Evolutionary conservation across 2,888 invertebrate species (phyloP).

Genomic region (Apamea monoglypha): DNA sequence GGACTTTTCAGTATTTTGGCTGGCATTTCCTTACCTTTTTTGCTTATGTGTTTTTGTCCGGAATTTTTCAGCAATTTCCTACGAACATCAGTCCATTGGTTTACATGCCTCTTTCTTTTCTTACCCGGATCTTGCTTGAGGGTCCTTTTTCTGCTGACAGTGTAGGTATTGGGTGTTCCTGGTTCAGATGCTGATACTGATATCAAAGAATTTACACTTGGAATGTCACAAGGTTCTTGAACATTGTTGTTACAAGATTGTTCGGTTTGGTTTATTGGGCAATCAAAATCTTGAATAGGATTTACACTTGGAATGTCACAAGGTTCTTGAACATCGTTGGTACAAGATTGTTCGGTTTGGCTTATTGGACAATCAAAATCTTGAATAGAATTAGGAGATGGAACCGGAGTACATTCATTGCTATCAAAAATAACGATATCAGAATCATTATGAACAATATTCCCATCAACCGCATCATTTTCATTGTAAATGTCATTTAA

Average conservation of each 20-base stretch:
- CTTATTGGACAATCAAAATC: constrained; percentile 5
- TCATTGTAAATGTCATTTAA: not conserved
- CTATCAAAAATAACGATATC: constrained; percentile 17
- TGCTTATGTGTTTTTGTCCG: constrained; percentile 28
- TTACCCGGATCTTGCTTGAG: constrained; percentile 32
- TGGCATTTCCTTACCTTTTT: constrained; percentile 17
- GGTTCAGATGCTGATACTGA: constrained; percentile 9
- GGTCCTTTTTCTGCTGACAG: constrained; percentile 26
- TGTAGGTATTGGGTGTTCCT: constrained; percentile 10
- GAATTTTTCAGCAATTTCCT: constrained; percentile 36
- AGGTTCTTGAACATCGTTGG: no score
- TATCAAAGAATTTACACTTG: constrained; percentile 6
- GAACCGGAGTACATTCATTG: constrained; percentile 27
- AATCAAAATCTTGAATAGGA: no score
- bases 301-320: no score
- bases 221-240: no score
- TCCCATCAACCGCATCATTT: constrained; percentile 10
- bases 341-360: constrained; percentile 3
- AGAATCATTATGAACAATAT: constrained; percentile 14
- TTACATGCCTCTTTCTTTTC: constrained; percentile 27
- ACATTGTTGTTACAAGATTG: not conserved
- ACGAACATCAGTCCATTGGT: constrained; percentile 37
- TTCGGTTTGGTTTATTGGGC: no score
- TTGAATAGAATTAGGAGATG: constrained; percentile 29
- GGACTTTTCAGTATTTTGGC: constrained; percentile 8